Percentiles rank a stretch among this genome's conserved stretches.
phyloP scores from a whole-genome alignment of 2,888 invertebrate genomes.

The Melanophora roralis region DNA sequence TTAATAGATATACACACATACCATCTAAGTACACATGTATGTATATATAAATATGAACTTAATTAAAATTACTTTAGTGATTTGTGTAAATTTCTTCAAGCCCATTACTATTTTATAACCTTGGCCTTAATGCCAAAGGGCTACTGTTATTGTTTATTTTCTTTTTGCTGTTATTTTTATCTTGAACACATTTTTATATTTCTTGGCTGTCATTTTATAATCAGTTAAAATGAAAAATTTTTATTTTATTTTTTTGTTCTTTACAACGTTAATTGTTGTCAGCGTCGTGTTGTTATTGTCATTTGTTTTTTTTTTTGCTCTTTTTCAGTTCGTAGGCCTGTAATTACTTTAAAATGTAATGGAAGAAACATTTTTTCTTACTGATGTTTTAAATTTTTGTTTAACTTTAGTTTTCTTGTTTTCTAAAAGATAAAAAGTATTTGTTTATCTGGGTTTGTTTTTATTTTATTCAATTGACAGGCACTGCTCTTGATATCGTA shows the following conservation, averaged over 20 bases:
- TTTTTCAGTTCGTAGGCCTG: background rate
- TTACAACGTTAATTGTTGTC: background rate
- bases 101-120: too few relatives aligned
- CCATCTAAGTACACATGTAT: too few relatives aligned
- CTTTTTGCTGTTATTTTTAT: background rate
- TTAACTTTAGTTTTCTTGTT: background rate
- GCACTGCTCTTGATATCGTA: too few relatives aligned
- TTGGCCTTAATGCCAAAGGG: background rate
- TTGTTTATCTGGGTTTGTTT: background rate
- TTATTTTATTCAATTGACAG: background rate
- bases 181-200: background rate
- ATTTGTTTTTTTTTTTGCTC: background rate
- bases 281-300: background rate
- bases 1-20: too few relatives aligned
- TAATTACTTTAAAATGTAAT: background rate
- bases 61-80: too few relatives aligned
- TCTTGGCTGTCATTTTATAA: too few relatives aligned
- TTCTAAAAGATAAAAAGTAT: background rate
- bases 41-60: too few relatives aligned
- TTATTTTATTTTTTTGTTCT: too few relatives aligned
- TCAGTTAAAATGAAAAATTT: too few relatives aligned
- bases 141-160: background rate
- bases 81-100: too few relatives aligned
- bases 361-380: background rate
- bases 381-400: background rate